A percentile compares a stretch with the other conserved stretches of the same genome.
Conservation (phyloP, 2,797 vertebrate species). For the Tragelaphus eurycerus region DNA sequence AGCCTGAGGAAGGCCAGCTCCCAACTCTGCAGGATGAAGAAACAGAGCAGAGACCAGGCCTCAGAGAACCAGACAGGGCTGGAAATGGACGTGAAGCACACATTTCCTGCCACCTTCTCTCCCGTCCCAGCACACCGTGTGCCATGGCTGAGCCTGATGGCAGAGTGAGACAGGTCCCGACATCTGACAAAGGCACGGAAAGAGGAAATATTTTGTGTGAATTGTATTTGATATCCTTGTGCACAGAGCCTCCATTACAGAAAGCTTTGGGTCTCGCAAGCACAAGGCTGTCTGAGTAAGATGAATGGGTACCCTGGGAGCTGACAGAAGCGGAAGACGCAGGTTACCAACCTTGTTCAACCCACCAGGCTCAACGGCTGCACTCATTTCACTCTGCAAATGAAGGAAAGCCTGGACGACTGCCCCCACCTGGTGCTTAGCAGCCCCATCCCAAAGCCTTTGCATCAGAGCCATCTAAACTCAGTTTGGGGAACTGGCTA, state of each 20-base stretch:
- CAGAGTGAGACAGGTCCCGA: neutral
- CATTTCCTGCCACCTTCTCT: neutral
- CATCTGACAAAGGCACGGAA: neutral
- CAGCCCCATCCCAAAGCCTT: neutral
- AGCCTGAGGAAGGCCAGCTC: neutral
- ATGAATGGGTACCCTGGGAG: neutral
- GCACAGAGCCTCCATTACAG: neutral
- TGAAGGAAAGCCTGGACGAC: neutral
- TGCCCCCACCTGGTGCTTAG: neutral
- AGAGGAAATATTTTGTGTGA: neutral
- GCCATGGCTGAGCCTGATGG: neutral
- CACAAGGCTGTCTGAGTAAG: neutral
- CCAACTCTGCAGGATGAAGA: neutral
- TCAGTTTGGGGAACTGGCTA: neutral
- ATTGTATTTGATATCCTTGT: neutral
- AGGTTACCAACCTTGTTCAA: neutral
- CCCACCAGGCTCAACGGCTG: neutral
- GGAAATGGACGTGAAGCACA: neutral
- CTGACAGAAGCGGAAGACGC: neutral
- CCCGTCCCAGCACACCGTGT: neutral
- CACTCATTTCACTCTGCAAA: neutral
- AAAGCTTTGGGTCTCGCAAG: neutral
- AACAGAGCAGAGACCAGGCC: neutral
- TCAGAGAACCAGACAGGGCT: neutral
- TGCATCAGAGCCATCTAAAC: neutral